Base-by-base conservation (phyloP, 2,113 vertebrate genomes). In the Catagonus wagneri region DNA sequence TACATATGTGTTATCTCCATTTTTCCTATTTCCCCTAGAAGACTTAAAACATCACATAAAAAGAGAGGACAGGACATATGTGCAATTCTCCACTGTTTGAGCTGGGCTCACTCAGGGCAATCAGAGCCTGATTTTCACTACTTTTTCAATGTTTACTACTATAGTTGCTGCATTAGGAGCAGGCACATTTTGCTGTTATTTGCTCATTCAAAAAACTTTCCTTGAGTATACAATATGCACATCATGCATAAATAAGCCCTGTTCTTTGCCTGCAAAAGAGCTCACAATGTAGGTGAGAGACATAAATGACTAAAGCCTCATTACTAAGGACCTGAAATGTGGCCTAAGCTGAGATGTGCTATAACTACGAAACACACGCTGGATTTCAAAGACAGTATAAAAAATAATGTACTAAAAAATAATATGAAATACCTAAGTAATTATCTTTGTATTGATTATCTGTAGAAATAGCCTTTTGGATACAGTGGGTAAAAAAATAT, bases 381-480 rank as follows among this genome's bases (percentile, higher is more conserved):
- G 27, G 39, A 79, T 93, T 76, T 87, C 22, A 90, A 76, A 95
- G 61, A 58, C 32, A 76, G 17, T 93, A 81, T 52, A 65, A 65
- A 29, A 65, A 65, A 54, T 54, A 54, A 8, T 4, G 44, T 44
- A 44, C 44, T 44, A 54, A 54, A 72, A 84, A 85, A 27, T 65
- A 63, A 72, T n/a, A 16, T 91, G 74, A 83, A 60, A 72, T 54
- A 93, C 61, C 50, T 81, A 76, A 84, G 65, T 19, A 58, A 32
- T 74, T 68, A 90, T 65, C 78, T 94, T 96, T 93, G 89, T 71
- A 88, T 4, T 86, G 65, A 68, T 87, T 83, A 79, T 8, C 29
- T 93, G 8, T 66, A 89, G 13, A 86, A 84, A 79, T 84, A 83
- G 39, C 44, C 90, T 25, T 94, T 90, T 66, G 8, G 27, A 17